A percentile compares a stretch with the other conserved stretches of the same genome.
Conservation (phyloP, 2,888 invertebrate genomes). For the Yponomeuta sedellus region DNA sequence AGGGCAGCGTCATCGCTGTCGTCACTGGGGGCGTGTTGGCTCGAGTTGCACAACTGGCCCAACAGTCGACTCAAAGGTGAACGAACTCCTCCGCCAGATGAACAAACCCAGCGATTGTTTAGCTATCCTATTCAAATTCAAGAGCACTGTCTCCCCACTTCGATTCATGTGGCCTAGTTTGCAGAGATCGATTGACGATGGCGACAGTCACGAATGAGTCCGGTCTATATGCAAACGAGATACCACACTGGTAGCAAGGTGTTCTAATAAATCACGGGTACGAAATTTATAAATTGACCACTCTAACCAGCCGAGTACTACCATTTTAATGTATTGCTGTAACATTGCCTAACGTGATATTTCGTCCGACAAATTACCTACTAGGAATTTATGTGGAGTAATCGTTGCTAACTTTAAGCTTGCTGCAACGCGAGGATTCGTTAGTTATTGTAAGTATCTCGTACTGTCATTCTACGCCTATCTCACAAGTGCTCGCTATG, state of each 20-base stretch:
- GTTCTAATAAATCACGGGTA: constrained; percentile 5
- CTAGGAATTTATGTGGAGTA: not conserved
- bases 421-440: not conserved
- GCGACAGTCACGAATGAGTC: constrained; percentile 2
- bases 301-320: not conserved
- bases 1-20: not conserved
- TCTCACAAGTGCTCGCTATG: not conserved
- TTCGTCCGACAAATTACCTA: constrained; percentile 6
- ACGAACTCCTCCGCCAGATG: constrained; percentile 2
- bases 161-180: not conserved
- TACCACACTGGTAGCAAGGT: not conserved
- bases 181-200: not conserved
- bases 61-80: not conserved
- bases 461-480: not conserved
- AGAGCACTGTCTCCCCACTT: not conserved
- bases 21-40: constrained; percentile 26
- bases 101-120: constrained; percentile 7
- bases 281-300: not conserved
- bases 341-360: constrained; percentile 6
- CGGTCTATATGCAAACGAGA: constrained; percentile 9
- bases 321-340: not conserved
- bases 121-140: not conserved
- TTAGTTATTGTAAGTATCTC: not conserved
- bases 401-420: not conserved
- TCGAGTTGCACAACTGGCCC: constrained; percentile 33